Percentiles rank a stretch among this genome's conserved stretches.
Evolutionary conservation across 2,888 invertebrate species (phyloP).

Genomic region (Diadegma fenestrale): DNA sequence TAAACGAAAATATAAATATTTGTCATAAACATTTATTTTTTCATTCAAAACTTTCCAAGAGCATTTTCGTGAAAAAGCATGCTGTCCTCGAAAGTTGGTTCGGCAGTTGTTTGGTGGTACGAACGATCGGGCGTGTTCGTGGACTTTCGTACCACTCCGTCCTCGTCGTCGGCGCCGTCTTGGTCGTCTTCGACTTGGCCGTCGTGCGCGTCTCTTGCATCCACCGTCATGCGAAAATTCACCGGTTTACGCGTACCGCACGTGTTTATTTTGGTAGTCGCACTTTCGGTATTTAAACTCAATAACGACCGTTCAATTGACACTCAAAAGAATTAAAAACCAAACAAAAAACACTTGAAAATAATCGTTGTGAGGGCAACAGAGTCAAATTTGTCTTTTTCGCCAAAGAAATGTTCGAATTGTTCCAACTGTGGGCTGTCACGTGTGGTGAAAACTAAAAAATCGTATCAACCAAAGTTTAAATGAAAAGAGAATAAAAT

Average conservation of each 20-base stretch:
- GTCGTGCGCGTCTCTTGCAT: conserved; percentile 43
- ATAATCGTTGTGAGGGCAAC: neutral
- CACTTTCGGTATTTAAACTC: neutral
- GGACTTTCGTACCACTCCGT: conserved; percentile 35
- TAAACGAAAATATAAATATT: conserved; percentile 1
- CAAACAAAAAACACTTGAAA: neutral
- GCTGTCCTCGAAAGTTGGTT: neutral
- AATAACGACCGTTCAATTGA: neutral
- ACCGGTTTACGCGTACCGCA: conserved; percentile 58
- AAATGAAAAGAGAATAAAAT: neutral
- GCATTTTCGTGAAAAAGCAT: conserved; percentile 20
- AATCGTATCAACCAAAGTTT: neutral
- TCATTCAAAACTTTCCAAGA: conserved; percentile 22
- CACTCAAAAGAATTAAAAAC: neutral
- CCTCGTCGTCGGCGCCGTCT: conserved; percentile 40
- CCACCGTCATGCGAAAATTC: conserved; percentile 64
- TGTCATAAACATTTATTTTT: neutral
- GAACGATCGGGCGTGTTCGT: conserved; percentile 45
- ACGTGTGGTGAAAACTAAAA: neutral
- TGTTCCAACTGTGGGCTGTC: neutral
- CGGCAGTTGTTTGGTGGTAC: conserved; percentile 7
- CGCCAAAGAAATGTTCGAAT: neutral
- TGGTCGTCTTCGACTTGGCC: conserved; percentile 43
- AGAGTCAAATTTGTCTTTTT: too few relatives aligned
- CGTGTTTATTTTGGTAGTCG: conserved; percentile 48